Conservation (phyloP, 1,140 invertebrate genomes). For the Drusus annulatus region DNA sequence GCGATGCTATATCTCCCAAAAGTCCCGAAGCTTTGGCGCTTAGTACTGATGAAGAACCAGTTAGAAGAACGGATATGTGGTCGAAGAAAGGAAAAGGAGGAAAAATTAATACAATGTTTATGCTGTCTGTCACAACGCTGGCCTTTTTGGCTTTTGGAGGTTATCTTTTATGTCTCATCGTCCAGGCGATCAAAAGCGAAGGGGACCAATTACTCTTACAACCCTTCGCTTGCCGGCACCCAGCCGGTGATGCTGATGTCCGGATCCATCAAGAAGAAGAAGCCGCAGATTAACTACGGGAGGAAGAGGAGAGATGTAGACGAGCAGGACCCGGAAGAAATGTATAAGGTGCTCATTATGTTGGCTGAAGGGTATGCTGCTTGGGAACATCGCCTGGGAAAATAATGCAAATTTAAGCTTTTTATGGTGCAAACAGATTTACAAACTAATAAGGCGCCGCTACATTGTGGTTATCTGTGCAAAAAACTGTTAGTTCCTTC, state of each 20-base stretch:
- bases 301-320: constrained; percentile 62
- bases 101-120: constrained; percentile 79
- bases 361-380: constrained; percentile 73
- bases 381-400: constrained; percentile 59
- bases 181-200: constrained; percentile 78
- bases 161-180: constrained; percentile 81
- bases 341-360: constrained; percentile 69
- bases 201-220: constrained; percentile 61
- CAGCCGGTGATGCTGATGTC: constrained; percentile 63
- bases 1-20: no score
- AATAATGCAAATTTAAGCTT: no score
- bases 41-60: constrained; percentile 61
- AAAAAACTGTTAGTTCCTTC: no score
- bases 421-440: no score
- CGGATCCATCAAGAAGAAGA: constrained; percentile 67
- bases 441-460: no score
- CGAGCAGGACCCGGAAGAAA: constrained; percentile 66
- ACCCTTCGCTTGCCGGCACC: constrained; percentile 60
- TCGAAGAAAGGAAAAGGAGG: constrained; percentile 63
- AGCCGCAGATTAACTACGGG: constrained; percentile 65
- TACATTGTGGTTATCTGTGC: no score
- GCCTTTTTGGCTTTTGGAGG: constrained; percentile 86
- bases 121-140: constrained; percentile 80
- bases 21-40: constrained; percentile 65
- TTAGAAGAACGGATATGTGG: constrained; percentile 63